Evolutionary conservation across 2,113 vertebrate genomes (phyloP).

Genomic region (Pangasianodon hypophthalmus): DNA sequence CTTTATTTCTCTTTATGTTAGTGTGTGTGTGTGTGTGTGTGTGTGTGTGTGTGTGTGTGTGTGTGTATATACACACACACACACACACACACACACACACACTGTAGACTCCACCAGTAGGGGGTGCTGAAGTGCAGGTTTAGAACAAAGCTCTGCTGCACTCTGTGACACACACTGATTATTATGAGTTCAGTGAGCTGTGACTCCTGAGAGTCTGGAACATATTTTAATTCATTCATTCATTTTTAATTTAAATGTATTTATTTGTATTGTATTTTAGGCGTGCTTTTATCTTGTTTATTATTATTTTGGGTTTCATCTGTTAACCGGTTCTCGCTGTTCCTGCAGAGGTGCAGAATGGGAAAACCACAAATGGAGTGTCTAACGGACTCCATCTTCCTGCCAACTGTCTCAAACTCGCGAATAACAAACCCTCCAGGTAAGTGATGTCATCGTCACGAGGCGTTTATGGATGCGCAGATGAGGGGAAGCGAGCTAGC

Average conservation of each 20-base stretch:
- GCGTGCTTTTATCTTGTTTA: not conserved
- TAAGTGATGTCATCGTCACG: constrained; percentile 74
- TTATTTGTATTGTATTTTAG: not conserved
- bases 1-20: not conserved
- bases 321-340: not conserved
- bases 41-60: not conserved
- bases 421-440: constrained; percentile 70
- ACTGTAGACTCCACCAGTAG: not conserved
- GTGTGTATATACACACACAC: no score
- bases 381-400: constrained; percentile 89
- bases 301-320: not conserved
- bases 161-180: not conserved
- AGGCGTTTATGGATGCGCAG: not conserved
- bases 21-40: not conserved
- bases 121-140: not conserved
- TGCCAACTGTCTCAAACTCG: constrained; percentile 82
- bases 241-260: not conserved
- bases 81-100: no score
- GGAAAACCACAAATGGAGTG: constrained; percentile 89
- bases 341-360: constrained; percentile 86
- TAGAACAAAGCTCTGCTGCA: not conserved
- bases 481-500: not conserved
- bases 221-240: not conserved
- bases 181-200: not conserved
- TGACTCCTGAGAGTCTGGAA: not conserved